Conservation (phyloP, 2,797 vertebrate genomes). For the Emydoidea blandingii region DNA sequence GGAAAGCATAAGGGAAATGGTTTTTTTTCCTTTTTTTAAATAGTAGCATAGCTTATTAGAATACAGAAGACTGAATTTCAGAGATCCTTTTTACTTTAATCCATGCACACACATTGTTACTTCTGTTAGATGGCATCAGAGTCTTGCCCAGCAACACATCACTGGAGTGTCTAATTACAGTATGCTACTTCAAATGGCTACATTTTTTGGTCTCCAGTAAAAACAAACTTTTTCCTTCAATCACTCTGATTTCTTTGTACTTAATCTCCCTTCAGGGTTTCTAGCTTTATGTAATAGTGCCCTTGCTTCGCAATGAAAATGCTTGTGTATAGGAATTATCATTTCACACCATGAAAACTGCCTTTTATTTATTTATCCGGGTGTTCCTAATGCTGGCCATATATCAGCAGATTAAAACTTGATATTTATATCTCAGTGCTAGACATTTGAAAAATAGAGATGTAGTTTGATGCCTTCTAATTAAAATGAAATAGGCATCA, state of each 20-base stretch:
- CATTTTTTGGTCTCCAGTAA: slow-evolving; percentile 24
- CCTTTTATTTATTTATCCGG: slow-evolving; percentile 16
- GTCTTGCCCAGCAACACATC: slow-evolving; percentile 27
- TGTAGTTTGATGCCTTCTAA: slow-evolving; percentile 26
- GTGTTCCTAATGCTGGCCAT: slow-evolving; percentile 47
- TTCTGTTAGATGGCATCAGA: slow-evolving; percentile 46
- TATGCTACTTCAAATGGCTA: slow-evolving; percentile 48
- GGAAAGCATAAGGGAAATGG: slow-evolving; percentile 67
- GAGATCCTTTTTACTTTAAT: slow-evolving; percentile 27
- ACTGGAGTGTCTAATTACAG: slow-evolving; percentile 1
- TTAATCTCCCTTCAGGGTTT: slow-evolving; percentile 25
- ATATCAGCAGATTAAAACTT: slow-evolving; percentile 63
- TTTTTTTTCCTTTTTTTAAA: slow-evolving; percentile 40
- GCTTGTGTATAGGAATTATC: slow-evolving; percentile 41
- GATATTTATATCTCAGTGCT: slow-evolving; percentile 48
- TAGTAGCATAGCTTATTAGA: slow-evolving; percentile 38
- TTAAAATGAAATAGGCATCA: not conserved
- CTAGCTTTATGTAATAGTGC: slow-evolving; percentile 32
- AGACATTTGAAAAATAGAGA: slow-evolving; percentile 48
- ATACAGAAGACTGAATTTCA: slow-evolving; percentile 26
- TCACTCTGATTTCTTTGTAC: slow-evolving; percentile 14
- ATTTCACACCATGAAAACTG: slow-evolving; percentile 48
- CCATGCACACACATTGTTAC: not conserved
- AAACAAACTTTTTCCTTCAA: not conserved
- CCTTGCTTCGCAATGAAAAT: slow-evolving; percentile 52